Conservation (phyloP, 1,140 invertebrate genomes). For the Stenopsyche tienmushanensis region DNA sequence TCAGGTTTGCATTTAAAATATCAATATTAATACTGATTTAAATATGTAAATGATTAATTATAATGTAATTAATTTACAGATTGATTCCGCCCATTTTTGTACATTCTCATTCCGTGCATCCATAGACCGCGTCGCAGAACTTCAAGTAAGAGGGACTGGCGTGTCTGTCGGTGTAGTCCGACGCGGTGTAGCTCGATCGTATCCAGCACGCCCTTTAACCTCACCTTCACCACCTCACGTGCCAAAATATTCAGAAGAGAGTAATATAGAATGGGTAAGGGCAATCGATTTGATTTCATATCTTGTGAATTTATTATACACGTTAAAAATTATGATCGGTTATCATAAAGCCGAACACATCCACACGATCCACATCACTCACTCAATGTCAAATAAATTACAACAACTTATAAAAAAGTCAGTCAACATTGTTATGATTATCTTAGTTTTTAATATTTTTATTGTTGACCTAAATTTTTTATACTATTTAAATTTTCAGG, state of each 20-base stretch:
- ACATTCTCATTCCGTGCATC: conserved; percentile 31
- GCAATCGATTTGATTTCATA: too few species aligned
- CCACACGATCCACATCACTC: background rate
- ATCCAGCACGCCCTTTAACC: conserved; percentile 19
- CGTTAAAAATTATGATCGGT: background rate
- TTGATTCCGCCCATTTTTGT: conserved; percentile 35
- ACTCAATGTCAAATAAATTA: conserved; percentile 5
- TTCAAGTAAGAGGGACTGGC: conserved; percentile 32
- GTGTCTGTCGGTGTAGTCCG: conserved; percentile 19
- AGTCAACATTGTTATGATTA: background rate
- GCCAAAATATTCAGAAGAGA: conserved; percentile 23
- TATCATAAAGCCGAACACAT: background rate
- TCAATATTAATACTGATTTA: background rate
- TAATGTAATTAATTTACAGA: conserved; percentile 17
- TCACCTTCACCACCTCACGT: conserved; percentile 15
- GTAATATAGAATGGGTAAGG: conserved; percentile 11
- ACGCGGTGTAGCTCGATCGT: conserved; percentile 28
- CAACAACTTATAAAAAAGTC: background rate
- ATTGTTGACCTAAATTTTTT: conserved; percentile 1
- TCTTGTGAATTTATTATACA: background rate
- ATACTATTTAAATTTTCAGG: conserved; percentile 20
- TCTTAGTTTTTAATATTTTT: background rate
- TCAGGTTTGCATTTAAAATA: conserved; percentile 14
- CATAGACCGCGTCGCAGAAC: conserved; percentile 15
- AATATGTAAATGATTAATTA: background rate